Conservation (phyloP, 37 sponge, comb jelly and placozoan species). For the Amphimedon queenslandica region DNA sequence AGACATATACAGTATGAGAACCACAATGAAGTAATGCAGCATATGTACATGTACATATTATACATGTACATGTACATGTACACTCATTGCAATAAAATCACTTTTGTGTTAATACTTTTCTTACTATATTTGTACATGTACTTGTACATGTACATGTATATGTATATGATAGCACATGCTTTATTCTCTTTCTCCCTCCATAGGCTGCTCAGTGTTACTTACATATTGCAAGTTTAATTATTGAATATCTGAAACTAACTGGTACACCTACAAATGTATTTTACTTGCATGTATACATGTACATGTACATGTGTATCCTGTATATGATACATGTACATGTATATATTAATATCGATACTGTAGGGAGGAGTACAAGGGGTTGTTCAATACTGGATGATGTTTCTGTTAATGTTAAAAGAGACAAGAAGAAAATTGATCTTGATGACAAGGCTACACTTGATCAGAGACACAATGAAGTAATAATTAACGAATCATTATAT, state of each 20-base stretch:
- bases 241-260: slow-evolving; percentile 82
- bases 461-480: neutral
- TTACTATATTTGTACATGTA: neutral
- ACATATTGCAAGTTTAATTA: slow-evolving; percentile 88
- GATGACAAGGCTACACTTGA: neutral
- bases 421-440: neutral
- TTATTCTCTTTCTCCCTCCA: too few species aligned
- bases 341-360: neutral
- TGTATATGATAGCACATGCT: neutral
- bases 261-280: too few species aligned
- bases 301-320: neutral
- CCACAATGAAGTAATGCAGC: slow-evolving; percentile 70
- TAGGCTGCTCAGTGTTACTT: slow-evolving; percentile 90
- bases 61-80: slow-evolving; percentile 6
- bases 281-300: neutral
- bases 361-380: neutral
- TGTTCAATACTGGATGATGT: neutral
- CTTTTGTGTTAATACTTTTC: neutral
- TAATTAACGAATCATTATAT: neutral
- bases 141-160: neutral
- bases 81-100: neutral
- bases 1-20: slow-evolving; percentile 73
- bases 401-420: neutral
- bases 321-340: neutral
- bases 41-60: neutral